These are phyloP conservation scores for Drosophila kanekoi DNA, from an alignment of 2,888 invertebrate genomes.

Conservation along the genomic window DNA sequence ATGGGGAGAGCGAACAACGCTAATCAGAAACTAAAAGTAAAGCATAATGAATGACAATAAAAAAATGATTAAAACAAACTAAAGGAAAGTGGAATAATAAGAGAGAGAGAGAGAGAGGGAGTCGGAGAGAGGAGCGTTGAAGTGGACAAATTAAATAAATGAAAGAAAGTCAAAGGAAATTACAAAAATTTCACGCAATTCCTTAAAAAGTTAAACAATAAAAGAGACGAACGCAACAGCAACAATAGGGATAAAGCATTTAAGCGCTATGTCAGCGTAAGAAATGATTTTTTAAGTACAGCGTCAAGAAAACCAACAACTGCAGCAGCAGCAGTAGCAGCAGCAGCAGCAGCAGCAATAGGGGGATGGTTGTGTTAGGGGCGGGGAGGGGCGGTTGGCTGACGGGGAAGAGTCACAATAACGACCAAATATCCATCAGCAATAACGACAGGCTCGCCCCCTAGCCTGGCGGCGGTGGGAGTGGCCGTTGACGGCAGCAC, in stretches of 20 bases:
- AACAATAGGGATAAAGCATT: slow-evolving; percentile 33
- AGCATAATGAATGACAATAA: slow-evolving; percentile 28
- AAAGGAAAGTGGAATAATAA: neutral
- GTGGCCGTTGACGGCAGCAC: slow-evolving; percentile 37
- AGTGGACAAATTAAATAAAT: slow-evolving; percentile 21
- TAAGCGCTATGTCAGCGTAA: slow-evolving; percentile 61
- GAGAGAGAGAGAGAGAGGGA: no score
- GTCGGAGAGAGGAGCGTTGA: neutral
- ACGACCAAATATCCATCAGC: slow-evolving; percentile 69
- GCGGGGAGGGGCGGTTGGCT: neutral
- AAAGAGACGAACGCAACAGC: slow-evolving; percentile 7
- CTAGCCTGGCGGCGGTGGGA: slow-evolving; percentile 6
- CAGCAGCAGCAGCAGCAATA: neutral
- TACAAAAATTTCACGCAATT: slow-evolving; percentile 23
- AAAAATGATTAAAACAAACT: slow-evolving; percentile 10
- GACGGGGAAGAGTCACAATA: slow-evolving; percentile 43
- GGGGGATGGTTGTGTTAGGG: neutral
- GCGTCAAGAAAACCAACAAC: slow-evolving; percentile 29
- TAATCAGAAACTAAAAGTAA: slow-evolving; percentile 23
- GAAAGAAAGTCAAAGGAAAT: neutral
- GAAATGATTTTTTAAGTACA: slow-evolving; percentile 68
- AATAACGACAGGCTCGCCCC: slow-evolving; percentile 16
- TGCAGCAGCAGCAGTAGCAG: slow-evolving; percentile 3
- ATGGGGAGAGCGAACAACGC: slow-evolving; percentile 1
- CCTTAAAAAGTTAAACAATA: slow-evolving; percentile 31